A percentile compares a stretch with the other conserved stretches of the same genome.
Evolutionary conservation across 2,888 invertebrate species (phyloP).

Genomic region (Callinectes sapidus): DNA sequence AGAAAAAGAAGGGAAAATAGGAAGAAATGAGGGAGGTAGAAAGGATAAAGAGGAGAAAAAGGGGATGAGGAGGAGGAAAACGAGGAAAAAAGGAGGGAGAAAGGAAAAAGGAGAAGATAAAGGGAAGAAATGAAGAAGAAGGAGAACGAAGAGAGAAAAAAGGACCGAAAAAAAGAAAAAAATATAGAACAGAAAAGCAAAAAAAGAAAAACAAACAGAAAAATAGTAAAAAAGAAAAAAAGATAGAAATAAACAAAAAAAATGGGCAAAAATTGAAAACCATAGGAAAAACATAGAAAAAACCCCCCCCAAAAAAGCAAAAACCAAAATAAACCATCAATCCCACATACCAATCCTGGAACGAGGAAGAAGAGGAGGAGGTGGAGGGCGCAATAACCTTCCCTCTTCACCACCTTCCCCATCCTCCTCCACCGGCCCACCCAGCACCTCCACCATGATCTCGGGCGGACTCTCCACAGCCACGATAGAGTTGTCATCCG

Average conservation of each 20-base stretch:
- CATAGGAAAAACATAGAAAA: not conserved
- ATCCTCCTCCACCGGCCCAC: not conserved
- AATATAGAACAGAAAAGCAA: not conserved
- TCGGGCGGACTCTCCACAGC: slow-evolving; percentile 68
- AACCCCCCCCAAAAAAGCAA: not conserved
- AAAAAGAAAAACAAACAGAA: not conserved
- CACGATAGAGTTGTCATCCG: slow-evolving; percentile 67
- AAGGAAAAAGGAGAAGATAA: not conserved
- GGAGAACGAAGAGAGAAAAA: not conserved
- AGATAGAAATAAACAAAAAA: not conserved
- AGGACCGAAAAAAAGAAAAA: not conserved
- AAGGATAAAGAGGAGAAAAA: not conserved
- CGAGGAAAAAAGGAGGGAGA: not conserved
- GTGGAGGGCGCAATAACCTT: not conserved
- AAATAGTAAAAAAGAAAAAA: not conserved
- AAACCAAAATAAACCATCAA: not conserved
- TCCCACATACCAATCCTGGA: not conserved
- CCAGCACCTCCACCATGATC: slow-evolving; percentile 61
- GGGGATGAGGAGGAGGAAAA: not conserved
- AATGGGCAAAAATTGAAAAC: not conserved
- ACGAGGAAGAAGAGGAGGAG: too few relatives aligned
- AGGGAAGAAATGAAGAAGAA: not conserved
- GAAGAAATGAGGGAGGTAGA: not conserved
- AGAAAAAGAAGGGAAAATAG: too few relatives aligned
- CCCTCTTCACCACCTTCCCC: not conserved